Percentiles rank a stretch among this genome's conserved stretches.
These are phyloP conservation scores for Cyprinella venusta DNA, from an alignment of 2,797 vertebrate genomes.

Conservation along the genomic window DNA sequence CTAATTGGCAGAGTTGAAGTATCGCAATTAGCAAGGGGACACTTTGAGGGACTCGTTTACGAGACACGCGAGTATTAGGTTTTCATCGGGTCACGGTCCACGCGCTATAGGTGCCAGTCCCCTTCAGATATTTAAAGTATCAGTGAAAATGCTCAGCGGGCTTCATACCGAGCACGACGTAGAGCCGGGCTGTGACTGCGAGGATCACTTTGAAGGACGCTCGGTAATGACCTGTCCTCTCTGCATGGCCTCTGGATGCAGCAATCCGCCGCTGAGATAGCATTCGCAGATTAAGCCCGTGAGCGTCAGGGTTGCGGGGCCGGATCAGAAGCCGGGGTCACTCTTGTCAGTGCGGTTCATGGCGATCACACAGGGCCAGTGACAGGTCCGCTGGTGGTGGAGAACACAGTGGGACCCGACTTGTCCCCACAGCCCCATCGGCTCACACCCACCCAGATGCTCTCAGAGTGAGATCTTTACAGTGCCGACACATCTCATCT, in stretches of 20 bases:
- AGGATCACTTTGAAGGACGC: slow-evolving; percentile 72
- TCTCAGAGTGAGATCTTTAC: slow-evolving; percentile 66
- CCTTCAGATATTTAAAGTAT: slow-evolving; percentile 62
- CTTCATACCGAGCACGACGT: slow-evolving; percentile 62
- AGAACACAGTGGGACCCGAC: slow-evolving; percentile 63
- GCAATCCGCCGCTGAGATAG: slow-evolving; percentile 64
- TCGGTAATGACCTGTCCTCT: slow-evolving; percentile 76
- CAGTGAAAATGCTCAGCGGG: slow-evolving; percentile 69
- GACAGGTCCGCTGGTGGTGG: slow-evolving; percentile 68
- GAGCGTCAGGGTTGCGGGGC: slow-evolving; percentile 57
- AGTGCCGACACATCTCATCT: slow-evolving; percentile 70
- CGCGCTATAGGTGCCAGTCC: slow-evolving; percentile 42
- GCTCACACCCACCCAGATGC: slow-evolving; percentile 63
- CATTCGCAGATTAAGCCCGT: slow-evolving; percentile 72
- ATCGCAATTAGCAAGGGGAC: slow-evolving; percentile 68
- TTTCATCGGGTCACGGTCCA: slow-evolving; percentile 47
- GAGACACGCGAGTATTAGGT: slow-evolving; percentile 60
- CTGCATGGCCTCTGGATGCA: slow-evolving; percentile 68
- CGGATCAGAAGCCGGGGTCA: slow-evolving; percentile 69
- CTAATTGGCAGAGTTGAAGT: slow-evolving; percentile 57
- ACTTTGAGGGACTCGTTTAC: slow-evolving; percentile 70
- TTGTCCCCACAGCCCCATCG: slow-evolving; percentile 61
- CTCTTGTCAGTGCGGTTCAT: slow-evolving; percentile 69
- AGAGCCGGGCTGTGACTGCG: slow-evolving; percentile 55
- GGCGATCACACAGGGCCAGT: slow-evolving; percentile 61